These are phyloP conservation scores for Melanaphis sacchari DNA, from an alignment of 1,140 invertebrate species.

Conservation along the genomic window DNA sequence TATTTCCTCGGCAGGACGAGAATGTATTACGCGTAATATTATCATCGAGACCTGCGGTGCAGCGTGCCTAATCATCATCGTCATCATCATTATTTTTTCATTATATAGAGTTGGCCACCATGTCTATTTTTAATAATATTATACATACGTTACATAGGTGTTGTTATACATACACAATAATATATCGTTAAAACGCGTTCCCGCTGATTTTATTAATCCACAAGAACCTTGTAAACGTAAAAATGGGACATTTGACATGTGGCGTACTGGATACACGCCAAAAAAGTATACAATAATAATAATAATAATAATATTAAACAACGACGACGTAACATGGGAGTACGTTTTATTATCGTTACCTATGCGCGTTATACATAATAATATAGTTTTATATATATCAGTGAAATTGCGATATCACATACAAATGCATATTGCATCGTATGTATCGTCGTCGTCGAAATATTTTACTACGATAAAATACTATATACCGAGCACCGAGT, in stretches of 20 bases:
- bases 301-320: background rate
- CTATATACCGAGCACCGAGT: background rate
- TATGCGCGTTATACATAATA: background rate
- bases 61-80: background rate
- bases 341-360: background rate
- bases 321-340: conserved; percentile 23
- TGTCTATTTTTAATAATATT: background rate
- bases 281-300: background rate
- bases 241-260: conserved; percentile 32
- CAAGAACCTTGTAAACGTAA: conserved; percentile 24
- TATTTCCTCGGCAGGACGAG: background rate
- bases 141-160: background rate
- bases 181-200: background rate
- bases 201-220: conserved; percentile 4
- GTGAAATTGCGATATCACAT: background rate
- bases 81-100: conserved; percentile 6
- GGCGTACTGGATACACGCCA: conserved; percentile 4
- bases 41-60: background rate
- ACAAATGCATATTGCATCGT: background rate
- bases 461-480: background rate
- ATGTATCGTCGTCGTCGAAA: background rate
- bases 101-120: background rate
- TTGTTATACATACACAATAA: background rate
- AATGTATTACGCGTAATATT: background rate
- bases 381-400: background rate